Evolutionary conservation across 2,797 vertebrate species (phyloP), one percentile per base, ranked within the genome.

Genomic region (Urosaurus nigricauda): DNA sequence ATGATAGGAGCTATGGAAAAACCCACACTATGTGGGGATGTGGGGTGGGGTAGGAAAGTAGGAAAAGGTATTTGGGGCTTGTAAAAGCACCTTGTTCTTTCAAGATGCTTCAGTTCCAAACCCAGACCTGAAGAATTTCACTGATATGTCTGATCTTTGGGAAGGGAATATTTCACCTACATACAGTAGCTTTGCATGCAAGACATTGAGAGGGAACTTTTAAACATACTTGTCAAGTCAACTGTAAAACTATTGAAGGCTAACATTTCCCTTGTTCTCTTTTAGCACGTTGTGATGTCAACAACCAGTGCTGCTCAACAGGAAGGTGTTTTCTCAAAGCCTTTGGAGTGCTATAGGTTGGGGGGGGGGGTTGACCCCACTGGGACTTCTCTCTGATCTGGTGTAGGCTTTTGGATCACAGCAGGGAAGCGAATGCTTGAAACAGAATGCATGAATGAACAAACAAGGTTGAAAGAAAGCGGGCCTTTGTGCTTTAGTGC

Each of bases 401-500:
- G 9, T 12, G 71, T 92, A 92, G 90, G 43, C 90, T 95, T 86
- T 95, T 94, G 89, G 79, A 94, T 94, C 86, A 89, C 90, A 32
- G 24, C 84, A 37, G n/a, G 68, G 37, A 80, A 93, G 87, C 92
- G 77, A 90, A 26, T 47, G 88, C 87, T 95, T 95, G 91, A 96
- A 96, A 95, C 6, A 1, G 92, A 96, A 95, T 94, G 81, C 95
- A 94, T 94, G 91, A 94, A 95, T 93, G 85, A 94, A 90, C 73
- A 90, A 94, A 70, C 3, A 94, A 78, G 85, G 73, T 92, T 90
- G 89, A 91, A 94, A 88, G 43, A 91, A 92, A 88, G 88, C 2
- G 83, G 32, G 17, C 4, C 40, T 91, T 92, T 94, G 51, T 93
- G n/a, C 88, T 86, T 92, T 93, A 85, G 75, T 85, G 87, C 81